Conservation (phyloP, 2,113 vertebrate species). For the Corythornis madagascariensis region DNA sequence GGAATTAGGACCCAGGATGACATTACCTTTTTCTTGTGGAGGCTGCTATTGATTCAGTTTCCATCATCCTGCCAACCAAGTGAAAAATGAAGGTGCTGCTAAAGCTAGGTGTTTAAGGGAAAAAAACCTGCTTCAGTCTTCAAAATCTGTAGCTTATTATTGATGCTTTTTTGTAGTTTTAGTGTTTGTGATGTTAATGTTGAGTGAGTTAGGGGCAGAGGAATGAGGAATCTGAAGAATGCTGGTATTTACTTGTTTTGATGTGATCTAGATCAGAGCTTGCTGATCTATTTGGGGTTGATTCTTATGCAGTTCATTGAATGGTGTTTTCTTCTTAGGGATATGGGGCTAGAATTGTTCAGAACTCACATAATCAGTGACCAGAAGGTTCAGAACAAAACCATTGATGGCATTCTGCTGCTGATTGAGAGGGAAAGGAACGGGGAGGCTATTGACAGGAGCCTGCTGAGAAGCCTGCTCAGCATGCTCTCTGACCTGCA, state of each 20-base stretch:
- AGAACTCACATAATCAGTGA: conserved; percentile 98
- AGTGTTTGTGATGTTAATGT: not conserved
- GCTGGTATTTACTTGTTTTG: not conserved
- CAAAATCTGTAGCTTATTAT: not conserved
- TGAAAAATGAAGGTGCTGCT: not conserved
- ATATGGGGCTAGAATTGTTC: conserved; percentile 98
- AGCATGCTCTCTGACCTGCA: conserved; percentile 99
- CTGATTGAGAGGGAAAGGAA: conserved; percentile 94
- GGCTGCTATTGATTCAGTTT: not conserved
- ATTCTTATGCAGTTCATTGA: conserved; percentile 2
- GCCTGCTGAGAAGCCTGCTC: conserved; percentile 93
- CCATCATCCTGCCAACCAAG: not conserved
- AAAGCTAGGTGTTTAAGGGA: not conserved
- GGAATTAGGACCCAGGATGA: not conserved
- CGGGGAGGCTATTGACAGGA: conserved; percentile 95
- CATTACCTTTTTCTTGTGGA: not conserved
- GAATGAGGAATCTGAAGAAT: not conserved
- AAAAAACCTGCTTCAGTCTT: not conserved
- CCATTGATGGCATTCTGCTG: conserved; percentile 95
- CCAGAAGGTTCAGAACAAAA: conserved; percentile 97
- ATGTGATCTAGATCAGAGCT: not conserved
- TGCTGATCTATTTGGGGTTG: not conserved
- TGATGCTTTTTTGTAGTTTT: not conserved
- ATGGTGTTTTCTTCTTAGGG: conserved; percentile 79
- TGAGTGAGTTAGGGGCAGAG: not conserved